These are phyloP conservation scores for Hassar affinis DNA, from an alignment of 2,113 vertebrate species.

Conservation along the genomic window DNA sequence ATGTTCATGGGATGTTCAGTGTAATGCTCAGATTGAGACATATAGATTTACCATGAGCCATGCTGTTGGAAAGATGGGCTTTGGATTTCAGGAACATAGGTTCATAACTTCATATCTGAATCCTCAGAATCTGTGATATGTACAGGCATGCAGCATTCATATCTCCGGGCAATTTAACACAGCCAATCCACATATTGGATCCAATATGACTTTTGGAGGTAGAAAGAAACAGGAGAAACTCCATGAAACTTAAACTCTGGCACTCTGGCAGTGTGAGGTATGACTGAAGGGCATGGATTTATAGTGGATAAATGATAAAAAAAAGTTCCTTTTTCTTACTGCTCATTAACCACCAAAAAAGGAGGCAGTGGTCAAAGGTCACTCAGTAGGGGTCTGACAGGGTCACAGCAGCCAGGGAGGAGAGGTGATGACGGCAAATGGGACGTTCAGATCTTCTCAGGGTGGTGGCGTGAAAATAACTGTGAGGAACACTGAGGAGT, in stretches of 20 bases:
- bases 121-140: neutral
- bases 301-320: too few relatives aligned
- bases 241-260: neutral
- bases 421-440: conserved; percentile 31
- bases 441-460: conserved; percentile 37
- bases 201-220: neutral
- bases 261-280: too few relatives aligned
- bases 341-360: neutral
- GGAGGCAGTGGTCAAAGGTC: conserved; percentile 42
- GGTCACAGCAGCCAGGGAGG: conserved; percentile 26
- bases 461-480: conserved; percentile 15
- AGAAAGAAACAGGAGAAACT: neutral
- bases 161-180: neutral
- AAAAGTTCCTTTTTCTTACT: neutral
- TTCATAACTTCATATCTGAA: neutral
- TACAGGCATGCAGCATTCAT: neutral
- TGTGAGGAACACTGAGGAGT: neutral
- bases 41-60: neutral
- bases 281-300: neutral
- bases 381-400: conserved; percentile 32
- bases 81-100: neutral
- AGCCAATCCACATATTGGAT: neutral
- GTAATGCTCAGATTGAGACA: neutral
- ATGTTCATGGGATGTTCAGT: neutral
- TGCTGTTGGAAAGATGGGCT: neutral